Conservation (phyloP, 2,797 vertebrate genomes). For the Hydrolagus colliei region DNA sequence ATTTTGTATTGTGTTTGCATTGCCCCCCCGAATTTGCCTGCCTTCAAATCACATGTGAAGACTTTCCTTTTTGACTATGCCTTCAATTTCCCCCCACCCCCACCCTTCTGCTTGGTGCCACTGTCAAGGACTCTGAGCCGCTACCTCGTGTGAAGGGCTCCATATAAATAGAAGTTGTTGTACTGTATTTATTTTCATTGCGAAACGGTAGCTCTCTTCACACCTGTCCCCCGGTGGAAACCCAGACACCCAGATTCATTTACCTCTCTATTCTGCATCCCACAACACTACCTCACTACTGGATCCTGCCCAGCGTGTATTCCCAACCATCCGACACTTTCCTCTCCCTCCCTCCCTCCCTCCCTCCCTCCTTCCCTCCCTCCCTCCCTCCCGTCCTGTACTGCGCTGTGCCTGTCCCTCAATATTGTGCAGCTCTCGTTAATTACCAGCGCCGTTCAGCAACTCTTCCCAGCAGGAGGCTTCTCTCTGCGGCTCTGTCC, state of each 20-base stretch:
- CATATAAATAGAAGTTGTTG: no score
- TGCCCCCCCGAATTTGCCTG: background rate
- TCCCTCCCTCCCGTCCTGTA: no score
- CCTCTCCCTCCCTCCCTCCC: background rate
- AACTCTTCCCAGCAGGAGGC: background rate
- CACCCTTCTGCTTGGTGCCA: background rate
- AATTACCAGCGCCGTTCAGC: background rate
- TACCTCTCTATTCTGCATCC: background rate
- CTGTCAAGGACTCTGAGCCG: background rate
- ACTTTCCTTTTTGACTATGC: background rate
- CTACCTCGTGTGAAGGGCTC: no score
- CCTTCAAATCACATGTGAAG: background rate
- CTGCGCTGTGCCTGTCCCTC: no score
- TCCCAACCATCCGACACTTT: background rate
- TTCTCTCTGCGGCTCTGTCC: background rate
- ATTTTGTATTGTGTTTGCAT: no score
- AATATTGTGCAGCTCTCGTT: background rate
- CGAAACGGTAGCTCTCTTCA: background rate
- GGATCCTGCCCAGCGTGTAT: background rate
- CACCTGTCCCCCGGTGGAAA: background rate
- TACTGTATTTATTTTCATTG: background rate
- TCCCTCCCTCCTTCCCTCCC: no score
- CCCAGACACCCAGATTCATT: background rate
- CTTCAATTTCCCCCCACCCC: background rate
- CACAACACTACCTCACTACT: background rate